Conservation (phyloP, 2,888 invertebrate species). For the Yponomeuta evonymella region DNA sequence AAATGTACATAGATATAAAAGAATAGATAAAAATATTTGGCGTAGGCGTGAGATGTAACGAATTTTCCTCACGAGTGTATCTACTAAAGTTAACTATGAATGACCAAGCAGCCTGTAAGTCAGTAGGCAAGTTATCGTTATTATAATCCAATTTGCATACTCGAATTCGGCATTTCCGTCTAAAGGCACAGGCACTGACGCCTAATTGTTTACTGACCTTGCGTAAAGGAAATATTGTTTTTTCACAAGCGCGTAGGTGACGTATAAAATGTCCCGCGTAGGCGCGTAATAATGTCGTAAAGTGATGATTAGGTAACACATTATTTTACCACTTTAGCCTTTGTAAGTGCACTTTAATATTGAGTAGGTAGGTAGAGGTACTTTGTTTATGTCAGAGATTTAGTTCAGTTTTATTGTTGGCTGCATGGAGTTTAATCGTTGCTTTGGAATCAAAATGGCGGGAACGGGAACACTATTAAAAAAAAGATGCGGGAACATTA, state of each 20-base stretch:
- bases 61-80: conserved; percentile 43
- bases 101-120: conserved; percentile 50
- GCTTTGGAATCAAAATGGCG: background rate
- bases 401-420: background rate
- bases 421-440: background rate
- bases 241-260: conserved; percentile 47
- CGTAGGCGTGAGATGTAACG: background rate
- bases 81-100: conserved; percentile 47
- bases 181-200: conserved; percentile 37
- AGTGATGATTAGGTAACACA: conserved; percentile 23
- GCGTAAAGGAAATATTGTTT: conserved; percentile 37
- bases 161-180: conserved; percentile 66
- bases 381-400: background rate
- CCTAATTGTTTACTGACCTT: conserved; percentile 62
- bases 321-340: conserved; percentile 9
- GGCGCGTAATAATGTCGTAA: conserved; percentile 40
- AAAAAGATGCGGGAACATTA: no score
- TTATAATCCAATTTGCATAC: conserved; percentile 61
- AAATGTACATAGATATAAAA: no score
- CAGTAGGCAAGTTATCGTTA: conserved; percentile 41
- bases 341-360: background rate
- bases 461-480: background rate
- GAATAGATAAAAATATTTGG: no score
- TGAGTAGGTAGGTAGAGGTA: background rate
- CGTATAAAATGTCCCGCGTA: conserved; percentile 26